Evolutionary conservation across 2,113 vertebrate species (phyloP).

Genomic region (Ploceus nigricollis): DNA sequence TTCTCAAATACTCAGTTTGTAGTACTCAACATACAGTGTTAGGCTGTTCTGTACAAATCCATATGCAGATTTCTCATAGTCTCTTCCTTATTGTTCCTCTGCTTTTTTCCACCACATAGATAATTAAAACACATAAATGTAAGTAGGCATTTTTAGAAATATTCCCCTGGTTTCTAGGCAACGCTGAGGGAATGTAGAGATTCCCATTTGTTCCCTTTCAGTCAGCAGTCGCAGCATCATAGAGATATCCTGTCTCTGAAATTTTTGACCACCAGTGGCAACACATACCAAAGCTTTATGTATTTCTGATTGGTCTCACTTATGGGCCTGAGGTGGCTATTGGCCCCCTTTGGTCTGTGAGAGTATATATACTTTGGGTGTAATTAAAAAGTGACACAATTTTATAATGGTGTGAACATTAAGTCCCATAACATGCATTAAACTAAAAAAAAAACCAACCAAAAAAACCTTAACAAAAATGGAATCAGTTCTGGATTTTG

Average conservation of each 20-base stretch:
- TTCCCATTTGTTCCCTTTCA: constrained; percentile 19
- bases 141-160: constrained; percentile 50
- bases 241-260: not conserved
- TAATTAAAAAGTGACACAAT: not conserved
- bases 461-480: not conserved
- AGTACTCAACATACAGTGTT: not conserved
- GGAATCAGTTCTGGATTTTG: not conserved
- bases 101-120: not conserved
- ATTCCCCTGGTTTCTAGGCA: constrained; percentile 67
- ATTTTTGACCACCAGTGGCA: not conserved
- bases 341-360: not conserved
- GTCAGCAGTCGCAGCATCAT: not conserved
- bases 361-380: not conserved
- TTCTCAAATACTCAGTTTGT: not conserved
- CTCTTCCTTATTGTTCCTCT: not conserved
- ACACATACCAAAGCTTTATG: not conserved
- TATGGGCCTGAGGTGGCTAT: not conserved
- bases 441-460: not conserved
- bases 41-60: not conserved
- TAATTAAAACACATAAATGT: constrained; percentile 37
- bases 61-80: not conserved
- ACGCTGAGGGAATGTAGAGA: constrained; percentile 34
- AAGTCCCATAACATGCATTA: not conserved
- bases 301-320: not conserved
- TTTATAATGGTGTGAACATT: not conserved